Evolutionary conservation across 2,113 vertebrate species (phyloP).

Genomic region (Larimichthys crocea): DNA sequence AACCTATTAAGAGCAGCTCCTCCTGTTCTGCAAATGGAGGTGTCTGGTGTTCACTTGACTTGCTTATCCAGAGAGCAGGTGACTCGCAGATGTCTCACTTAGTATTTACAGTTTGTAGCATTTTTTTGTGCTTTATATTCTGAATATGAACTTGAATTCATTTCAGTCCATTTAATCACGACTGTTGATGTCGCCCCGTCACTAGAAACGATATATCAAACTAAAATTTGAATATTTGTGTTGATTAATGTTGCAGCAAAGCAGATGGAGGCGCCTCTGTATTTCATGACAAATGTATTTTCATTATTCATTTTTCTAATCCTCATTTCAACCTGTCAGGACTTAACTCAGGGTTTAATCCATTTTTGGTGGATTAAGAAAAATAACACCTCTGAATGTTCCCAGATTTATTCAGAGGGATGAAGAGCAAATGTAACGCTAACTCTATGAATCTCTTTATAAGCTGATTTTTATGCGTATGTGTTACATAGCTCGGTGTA

Average conservation of each 20-base stretch:
- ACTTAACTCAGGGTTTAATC: slow-evolving; percentile 16
- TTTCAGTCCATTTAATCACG: background rate
- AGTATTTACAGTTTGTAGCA: background rate
- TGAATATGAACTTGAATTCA: background rate
- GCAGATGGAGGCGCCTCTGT: background rate
- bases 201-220: background rate
- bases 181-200: background rate
- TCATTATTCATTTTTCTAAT: slow-evolving; percentile 11
- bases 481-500: background rate
- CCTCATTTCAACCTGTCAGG: slow-evolving; percentile 21
- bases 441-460: background rate
- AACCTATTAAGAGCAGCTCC: too few species aligned
- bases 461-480: background rate
- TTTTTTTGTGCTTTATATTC: background rate
- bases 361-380: slow-evolving; percentile 11
- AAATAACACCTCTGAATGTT: slow-evolving; percentile 9
- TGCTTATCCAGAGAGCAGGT: too few species aligned
- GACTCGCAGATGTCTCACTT: background rate
- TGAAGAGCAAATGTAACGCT: background rate
- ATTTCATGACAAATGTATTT: background rate
- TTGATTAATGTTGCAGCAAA: background rate
- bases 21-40: too few species aligned
- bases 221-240: background rate
- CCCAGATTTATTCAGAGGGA: background rate
- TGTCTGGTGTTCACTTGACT: too few species aligned